A percentile compares a stretch with the other conserved stretches of the same genome.
Conservation (phyloP, 2,888 invertebrate species). For the Oscheius sp. region DNA sequence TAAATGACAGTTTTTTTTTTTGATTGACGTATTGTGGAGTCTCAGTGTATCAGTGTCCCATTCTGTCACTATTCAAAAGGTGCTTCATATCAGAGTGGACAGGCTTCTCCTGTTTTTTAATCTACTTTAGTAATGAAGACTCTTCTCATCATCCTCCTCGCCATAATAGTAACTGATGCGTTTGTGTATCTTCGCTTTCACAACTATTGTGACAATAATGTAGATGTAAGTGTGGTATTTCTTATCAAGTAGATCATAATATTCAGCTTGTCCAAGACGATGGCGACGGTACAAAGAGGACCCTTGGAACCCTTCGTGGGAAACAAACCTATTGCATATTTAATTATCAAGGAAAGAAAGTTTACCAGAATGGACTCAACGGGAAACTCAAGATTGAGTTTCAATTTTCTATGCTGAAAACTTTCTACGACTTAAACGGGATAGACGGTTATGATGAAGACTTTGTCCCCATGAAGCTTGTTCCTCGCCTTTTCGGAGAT, state of each 20-base stretch:
- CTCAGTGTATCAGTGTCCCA: too few species aligned
- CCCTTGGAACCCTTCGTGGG: neutral
- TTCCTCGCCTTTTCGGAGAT: neutral
- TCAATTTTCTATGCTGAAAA: neutral
- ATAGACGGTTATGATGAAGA: neutral
- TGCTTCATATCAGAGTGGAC: too few species aligned
- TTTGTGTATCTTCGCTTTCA: neutral
- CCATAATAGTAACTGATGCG: neutral
- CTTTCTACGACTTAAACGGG: neutral
- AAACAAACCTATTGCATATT: neutral
- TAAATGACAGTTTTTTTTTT: too few species aligned
- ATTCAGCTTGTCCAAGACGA: slow-evolving; percentile 1
- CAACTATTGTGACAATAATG: neutral
- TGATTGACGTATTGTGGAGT: too few species aligned
- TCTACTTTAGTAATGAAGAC: neutral
- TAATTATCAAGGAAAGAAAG: neutral
- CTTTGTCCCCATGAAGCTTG: neutral
- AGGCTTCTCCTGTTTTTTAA: neutral
- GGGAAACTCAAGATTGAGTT: neutral
- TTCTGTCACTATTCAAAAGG: too few species aligned
- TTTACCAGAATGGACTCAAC: neutral
- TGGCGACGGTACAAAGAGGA: neutral
- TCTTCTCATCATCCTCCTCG: neutral
- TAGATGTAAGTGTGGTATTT: neutral
- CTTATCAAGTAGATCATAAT: neutral